phyloP scores from a whole-genome alignment of 2,888 invertebrate species.

The Pandemis heparana region DNA sequence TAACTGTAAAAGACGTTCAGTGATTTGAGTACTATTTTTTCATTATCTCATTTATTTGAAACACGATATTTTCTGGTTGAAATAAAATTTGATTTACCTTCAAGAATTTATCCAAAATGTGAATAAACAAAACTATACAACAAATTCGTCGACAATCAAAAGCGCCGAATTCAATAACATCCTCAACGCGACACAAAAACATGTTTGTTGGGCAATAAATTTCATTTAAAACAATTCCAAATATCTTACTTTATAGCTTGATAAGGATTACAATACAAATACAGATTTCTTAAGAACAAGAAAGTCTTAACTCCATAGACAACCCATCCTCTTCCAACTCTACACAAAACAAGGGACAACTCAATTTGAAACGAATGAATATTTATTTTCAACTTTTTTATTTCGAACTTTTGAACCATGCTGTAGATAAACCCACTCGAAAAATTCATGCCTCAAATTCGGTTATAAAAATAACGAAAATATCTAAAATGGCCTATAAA shows the following conservation, averaged over 20 bases:
- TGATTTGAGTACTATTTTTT: too few species aligned
- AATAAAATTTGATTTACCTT: background rate
- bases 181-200: constrained; percentile 1
- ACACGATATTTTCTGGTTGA: background rate
- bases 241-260: constrained; percentile 10
- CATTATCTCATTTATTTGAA: background rate
- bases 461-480: constrained; percentile 21
- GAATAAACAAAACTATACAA: constrained; percentile 3
- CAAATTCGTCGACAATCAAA: constrained; percentile 4
- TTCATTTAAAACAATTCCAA: constrained; percentile 6
- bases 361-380: background rate
- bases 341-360: background rate
- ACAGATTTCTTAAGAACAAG: background rate
- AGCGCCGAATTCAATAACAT: constrained; percentile 2
- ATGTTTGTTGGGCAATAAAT: constrained; percentile 1
- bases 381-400: background rate
- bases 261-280: constrained; percentile 13
- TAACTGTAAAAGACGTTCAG: too few species aligned
- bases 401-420: background rate
- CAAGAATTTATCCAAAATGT: background rate
- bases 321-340: background rate
- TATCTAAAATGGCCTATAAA: constrained; percentile 9
- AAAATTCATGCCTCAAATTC: background rate
- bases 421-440: constrained; percentile 16
- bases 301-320: background rate